Conservation (phyloP, 2,113 vertebrate species). For the Brachyhypopomus gauderio region DNA sequence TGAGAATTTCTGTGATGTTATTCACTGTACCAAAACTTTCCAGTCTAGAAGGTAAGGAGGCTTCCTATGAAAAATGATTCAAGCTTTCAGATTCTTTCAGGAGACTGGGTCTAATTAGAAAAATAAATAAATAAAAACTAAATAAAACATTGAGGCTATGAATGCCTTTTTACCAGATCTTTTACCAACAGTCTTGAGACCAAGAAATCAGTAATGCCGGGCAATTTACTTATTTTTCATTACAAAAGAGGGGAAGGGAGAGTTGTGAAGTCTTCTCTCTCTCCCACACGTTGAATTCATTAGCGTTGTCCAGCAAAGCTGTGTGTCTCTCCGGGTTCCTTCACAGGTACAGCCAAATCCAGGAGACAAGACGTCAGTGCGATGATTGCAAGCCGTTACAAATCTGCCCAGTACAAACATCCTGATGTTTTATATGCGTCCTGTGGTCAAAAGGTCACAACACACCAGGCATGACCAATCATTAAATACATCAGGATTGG, state of each 20-base stretch:
- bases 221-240: constrained; percentile 22
- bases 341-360: constrained; percentile 33
- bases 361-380: constrained; percentile 27
- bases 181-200: constrained; percentile 10
- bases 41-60: background rate
- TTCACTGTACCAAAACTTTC: constrained; percentile 24
- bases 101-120: constrained; percentile 8
- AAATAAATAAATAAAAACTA: too few species aligned
- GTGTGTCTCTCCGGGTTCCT: constrained; percentile 58
- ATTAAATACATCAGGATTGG: constrained; percentile 65
- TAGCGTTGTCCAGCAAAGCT: constrained; percentile 43
- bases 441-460: constrained; percentile 63
- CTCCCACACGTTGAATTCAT: constrained; percentile 37
- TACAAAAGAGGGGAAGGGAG: constrained; percentile 6
- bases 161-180: constrained; percentile 25
- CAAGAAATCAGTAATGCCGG: constrained; percentile 39
- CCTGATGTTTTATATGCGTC: constrained; percentile 72
- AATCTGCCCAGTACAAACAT: constrained; percentile 69
- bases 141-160: background rate
- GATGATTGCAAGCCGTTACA: constrained; percentile 56
- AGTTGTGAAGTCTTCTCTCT: constrained; percentile 4
- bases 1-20: constrained; percentile 36
- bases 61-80: constrained; percentile 6
- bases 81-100: background rate
- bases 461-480: constrained; percentile 63